phyloP scores from a whole-genome alignment of 30 jellyfish, hydroid and myxozoan species.

The Cassiopea andromeda region DNA sequence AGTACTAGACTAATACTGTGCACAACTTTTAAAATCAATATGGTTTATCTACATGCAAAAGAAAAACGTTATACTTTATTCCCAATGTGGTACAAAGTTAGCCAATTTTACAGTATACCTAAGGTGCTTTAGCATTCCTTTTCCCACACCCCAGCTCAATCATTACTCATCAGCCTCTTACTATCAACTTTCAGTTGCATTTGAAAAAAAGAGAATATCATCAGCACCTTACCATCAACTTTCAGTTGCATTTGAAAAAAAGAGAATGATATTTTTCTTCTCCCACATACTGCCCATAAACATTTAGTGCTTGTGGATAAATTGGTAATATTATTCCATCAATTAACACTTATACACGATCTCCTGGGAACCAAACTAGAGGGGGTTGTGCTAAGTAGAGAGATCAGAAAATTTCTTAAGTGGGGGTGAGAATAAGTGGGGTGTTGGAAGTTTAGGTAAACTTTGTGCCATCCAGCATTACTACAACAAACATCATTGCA shows the following conservation, averaged over 20 bases:
- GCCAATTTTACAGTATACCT: neutral
- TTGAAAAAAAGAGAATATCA: too few relatives aligned
- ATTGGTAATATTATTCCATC: neutral
- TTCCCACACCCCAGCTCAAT: neutral
- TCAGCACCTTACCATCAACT: neutral
- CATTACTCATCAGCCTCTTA: neutral
- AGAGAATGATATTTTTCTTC: neutral
- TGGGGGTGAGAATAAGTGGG: neutral
- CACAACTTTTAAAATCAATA: neutral
- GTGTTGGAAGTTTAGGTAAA: neutral
- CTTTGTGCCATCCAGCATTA: neutral
- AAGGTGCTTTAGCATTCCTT: neutral
- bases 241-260: neutral
- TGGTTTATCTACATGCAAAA: neutral
- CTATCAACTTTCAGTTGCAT: neutral
- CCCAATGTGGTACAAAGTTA: neutral
- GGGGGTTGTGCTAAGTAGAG: neutral
- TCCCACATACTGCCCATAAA: neutral
- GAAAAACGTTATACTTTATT: neutral
- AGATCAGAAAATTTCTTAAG: neutral
- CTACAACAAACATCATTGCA: neutral
- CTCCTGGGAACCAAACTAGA: neutral
- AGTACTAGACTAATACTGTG: neutral
- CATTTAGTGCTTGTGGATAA: neutral
- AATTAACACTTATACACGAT: neutral